Conservation (phyloP, 2,888 invertebrate species). For the Drosophila anomelani region DNA sequence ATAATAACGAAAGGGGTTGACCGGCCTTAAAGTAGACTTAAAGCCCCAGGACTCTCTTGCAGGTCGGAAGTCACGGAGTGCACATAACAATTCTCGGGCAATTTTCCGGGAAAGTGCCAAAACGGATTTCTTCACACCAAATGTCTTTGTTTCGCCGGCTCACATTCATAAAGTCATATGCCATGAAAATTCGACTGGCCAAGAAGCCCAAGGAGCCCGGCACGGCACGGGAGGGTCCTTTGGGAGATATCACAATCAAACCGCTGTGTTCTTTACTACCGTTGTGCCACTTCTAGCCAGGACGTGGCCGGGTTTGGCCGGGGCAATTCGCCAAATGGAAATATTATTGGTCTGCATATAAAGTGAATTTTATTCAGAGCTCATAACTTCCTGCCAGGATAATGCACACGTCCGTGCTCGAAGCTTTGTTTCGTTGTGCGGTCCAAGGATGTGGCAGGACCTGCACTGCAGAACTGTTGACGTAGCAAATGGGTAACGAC, state of each 20-base stretch:
- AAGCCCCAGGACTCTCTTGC: slow-evolving; percentile 5
- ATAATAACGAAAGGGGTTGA: slow-evolving; percentile 51
- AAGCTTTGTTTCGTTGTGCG: neutral
- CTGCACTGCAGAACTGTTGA: slow-evolving; percentile 26
- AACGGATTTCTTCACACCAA: slow-evolving; percentile 69
- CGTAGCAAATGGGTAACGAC: slow-evolving; percentile 41
- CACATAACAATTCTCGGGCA: slow-evolving; percentile 69
- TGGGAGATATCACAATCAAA: slow-evolving; percentile 72
- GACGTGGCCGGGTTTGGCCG: slow-evolving; percentile 27
- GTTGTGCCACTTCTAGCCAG: slow-evolving; percentile 31
- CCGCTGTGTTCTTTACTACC: slow-evolving; percentile 56
- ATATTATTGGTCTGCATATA: slow-evolving; percentile 80
- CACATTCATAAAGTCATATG: slow-evolving; percentile 74
- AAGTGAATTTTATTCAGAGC: slow-evolving; percentile 71
- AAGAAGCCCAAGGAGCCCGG: slow-evolving; percentile 13
- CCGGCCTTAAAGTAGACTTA: slow-evolving; percentile 35
- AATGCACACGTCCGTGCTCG: slow-evolving; percentile 41
- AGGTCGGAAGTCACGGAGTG: slow-evolving; percentile 60
- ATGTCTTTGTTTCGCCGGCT: slow-evolving; percentile 27
- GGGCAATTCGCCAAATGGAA: slow-evolving; percentile 77
- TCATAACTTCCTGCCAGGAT: slow-evolving; percentile 41
- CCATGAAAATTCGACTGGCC: slow-evolving; percentile 44
- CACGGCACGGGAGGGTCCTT: slow-evolving; percentile 20
- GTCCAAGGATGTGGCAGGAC: slow-evolving; percentile 6
- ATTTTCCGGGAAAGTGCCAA: slow-evolving; percentile 66